Evolutionary conservation across 2,797 vertebrate species (phyloP), one percentile per base, ranked within the genome.

Genomic region (Aratinga solstitialis): DNA sequence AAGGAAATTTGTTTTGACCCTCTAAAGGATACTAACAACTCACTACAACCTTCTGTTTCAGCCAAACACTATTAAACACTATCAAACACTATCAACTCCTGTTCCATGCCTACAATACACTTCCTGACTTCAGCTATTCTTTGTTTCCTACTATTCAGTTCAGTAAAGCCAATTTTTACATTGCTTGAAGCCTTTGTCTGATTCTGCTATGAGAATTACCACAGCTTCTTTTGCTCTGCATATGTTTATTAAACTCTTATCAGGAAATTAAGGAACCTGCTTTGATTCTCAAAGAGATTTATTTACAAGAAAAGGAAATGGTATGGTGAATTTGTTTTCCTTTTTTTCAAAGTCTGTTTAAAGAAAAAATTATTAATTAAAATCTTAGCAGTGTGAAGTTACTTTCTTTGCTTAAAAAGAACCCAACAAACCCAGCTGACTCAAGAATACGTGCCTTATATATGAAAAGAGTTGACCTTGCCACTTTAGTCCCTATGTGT

Each of bases 81-180:
- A 89, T 42, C 88, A 96, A 97, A 95, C 42, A 43, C 42, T 74
- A 89, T 42, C 88, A 92, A 86, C 45, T 92, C 88, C 79, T 89
- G 82, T 92, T 94, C 61, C 90, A 95, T 93, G 96, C 80, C 92
- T 93, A 93, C 92, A 95, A 62, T 84, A 81, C 54, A 94, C 87
- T 97, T 97, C 96, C 97, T 96, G 95, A 90, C 69, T 91, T 78
- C 80, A 94, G 90, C 93, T 82, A 84, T 87, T 96, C 83, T 92
- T 95, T 94, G 82, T 84, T 98, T 98, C 96, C 97, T 95, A 79
- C 96, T 84, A 95, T 97, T 97, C 90, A 96, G 91, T 93, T 94
- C 92, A 87, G 89, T 83, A 89, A 94, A 94, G 69, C 68, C 51
- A 90, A 32, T 75, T 96, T 87, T 91, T 32, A 85, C 45, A 74